Evolutionary conservation across 2,888 invertebrate genomes (phyloP), one percentile per base, ranked within the genome.

Genomic region (Phasia obesa): DNA sequence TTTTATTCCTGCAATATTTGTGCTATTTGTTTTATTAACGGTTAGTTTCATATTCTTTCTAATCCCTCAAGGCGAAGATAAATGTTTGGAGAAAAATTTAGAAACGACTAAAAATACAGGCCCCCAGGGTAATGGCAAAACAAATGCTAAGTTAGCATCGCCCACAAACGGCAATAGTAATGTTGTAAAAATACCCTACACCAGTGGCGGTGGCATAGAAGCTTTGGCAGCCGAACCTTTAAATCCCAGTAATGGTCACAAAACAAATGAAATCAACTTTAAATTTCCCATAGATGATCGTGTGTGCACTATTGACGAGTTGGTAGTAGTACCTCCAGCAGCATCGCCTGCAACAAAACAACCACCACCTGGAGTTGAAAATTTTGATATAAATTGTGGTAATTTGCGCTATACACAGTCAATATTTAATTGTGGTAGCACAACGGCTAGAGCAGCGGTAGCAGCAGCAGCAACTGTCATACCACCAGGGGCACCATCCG

Each of bases 251-350:
- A 71, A 57, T 87, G 67, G 87, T 87, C 60, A 87, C 85, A 27
- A 84, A 31, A 88, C 87, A 84, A 91, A 90, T 78, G 93, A 93
- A 88, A 93, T 93, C 85, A 93, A 92, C 90, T 93, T 93, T 87
- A 93, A 93, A 88, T 93, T 93, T 89, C 93, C 93, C 42, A 90
- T 93, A 74, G 91, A 91, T 82, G 91, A 91, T 87, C 90, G 91
- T 62, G 91, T 91, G 59, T 92, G 91, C 84, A 92, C 91, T 77
- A 90, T 91, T 86, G 91, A 91, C 87, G 92, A 91, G 78, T 86
- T 91, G 21, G 87, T 89, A 3, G 62, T 90, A 80, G 91, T 91
- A 4, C 88, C 91, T 13, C 88, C 90, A 11, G 89, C 90, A 23
- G 88, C 90, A 2, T 88, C 89, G 11, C 89, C 90, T 15, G 86